Percentiles rank a stretch among this genome's conserved stretches.
Evolutionary conservation across 64 coral and sea anemone genomes (phyloP).

Genomic region (Montipora capricornis): DNA sequence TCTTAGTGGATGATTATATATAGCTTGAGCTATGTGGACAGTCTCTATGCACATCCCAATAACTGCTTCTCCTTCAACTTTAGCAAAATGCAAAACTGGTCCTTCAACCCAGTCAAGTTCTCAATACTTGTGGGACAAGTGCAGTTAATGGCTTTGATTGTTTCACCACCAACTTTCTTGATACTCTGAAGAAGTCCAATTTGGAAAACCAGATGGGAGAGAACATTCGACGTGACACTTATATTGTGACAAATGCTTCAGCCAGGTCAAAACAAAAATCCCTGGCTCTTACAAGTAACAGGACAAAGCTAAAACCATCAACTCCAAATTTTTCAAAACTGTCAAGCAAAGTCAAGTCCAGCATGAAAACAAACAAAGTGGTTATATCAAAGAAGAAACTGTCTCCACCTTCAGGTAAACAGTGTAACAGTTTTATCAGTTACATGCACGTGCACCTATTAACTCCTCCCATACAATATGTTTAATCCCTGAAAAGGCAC

Average conservation of each 20-base stretch:
- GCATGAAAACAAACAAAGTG: slow-evolving; percentile 26
- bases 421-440: background rate
- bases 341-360: slow-evolving; percentile 5
- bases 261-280: background rate
- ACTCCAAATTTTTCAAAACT: background rate
- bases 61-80: background rate
- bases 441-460: too few species aligned
- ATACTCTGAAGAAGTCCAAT: background rate
- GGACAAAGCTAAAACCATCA: background rate
- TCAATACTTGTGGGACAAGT: background rate
- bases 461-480: too few species aligned
- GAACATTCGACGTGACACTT: slow-evolving; percentile 6
- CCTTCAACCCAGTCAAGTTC: slow-evolving; percentile 29
- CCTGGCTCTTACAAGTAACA: background rate
- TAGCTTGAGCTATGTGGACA: too few species aligned
- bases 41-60: too few species aligned
- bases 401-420: slow-evolving; percentile 31
- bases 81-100: background rate
- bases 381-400: slow-evolving; percentile 10
- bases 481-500: too few species aligned
- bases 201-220: background rate
- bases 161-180: background rate
- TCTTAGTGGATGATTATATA: too few species aligned
- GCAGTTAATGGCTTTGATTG: background rate
- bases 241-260: slow-evolving; percentile 6